These are phyloP conservation scores for Jaculus jaculus DNA, from an alignment of 2,113 vertebrate species.

Conservation along the genomic window DNA sequence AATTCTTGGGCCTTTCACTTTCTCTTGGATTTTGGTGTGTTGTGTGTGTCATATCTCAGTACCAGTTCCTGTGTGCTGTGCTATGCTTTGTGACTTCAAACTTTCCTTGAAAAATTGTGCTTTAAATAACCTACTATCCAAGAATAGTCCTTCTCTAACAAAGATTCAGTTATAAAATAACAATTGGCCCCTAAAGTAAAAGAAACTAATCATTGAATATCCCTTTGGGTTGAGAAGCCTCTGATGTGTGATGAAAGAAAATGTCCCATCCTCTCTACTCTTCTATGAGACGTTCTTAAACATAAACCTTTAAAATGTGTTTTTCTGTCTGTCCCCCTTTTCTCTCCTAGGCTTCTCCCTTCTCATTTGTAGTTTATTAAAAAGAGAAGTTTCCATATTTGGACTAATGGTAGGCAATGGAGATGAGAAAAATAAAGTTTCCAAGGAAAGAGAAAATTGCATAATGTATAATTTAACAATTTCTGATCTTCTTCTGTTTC, in stretches of 20 bases:
- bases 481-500: background rate
- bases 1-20: no score
- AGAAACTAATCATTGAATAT: background rate
- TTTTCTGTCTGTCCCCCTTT: background rate
- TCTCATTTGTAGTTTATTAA: background rate
- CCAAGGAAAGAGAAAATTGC: background rate
- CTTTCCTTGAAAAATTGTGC: no score
- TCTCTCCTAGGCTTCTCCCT: background rate
- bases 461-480: background rate
- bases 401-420: background rate
- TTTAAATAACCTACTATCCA: background rate
- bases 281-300: background rate
- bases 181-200: background rate
- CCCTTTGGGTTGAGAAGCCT: background rate
- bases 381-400: background rate
- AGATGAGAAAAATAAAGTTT: background rate
- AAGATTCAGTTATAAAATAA: background rate
- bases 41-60: no score
- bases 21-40: no score
- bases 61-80: no score
- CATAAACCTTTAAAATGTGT: background rate
- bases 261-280: no score
- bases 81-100: no score
- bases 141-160: background rate
- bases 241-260: background rate